Evolutionary conservation across 2,888 invertebrate species (phyloP).

Genomic region (Chrysomela aeneicollis): DNA sequence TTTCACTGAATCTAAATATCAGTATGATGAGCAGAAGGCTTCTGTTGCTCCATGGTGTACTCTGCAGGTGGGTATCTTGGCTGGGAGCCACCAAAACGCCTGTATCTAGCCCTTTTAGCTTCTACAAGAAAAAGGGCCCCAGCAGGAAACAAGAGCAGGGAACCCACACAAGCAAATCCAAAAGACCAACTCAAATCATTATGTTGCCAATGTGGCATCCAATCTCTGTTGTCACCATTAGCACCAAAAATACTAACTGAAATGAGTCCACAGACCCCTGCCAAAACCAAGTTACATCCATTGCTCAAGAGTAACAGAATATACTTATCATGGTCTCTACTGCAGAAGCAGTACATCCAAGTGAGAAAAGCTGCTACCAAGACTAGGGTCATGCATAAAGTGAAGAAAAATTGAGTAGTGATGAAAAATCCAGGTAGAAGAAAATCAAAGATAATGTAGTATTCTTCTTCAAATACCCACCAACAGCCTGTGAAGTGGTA

Average conservation of each 20-base stretch:
- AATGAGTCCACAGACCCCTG: conserved; percentile 82
- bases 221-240: conserved; percentile 88
- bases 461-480: conserved; percentile 98
- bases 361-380: conserved; percentile 79
- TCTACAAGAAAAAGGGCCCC: conserved; percentile 85
- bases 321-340: conserved; percentile 79
- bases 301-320: conserved; percentile 76
- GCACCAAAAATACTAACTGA: conserved; percentile 89
- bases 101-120: conserved; percentile 79
- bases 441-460: conserved; percentile 91
- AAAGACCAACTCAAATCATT: conserved; percentile 96
- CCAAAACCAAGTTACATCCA: conserved; percentile 76
- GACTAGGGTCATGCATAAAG: conserved; percentile 83
- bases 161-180: conserved; percentile 84
- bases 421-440: conserved; percentile 91
- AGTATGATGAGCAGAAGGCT: conserved; percentile 65
- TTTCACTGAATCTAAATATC: conserved; percentile 66
- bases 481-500: conserved; percentile 86
- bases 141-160: conserved; percentile 76
- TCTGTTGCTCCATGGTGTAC: conserved; percentile 68
- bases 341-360: conserved; percentile 75
- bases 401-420: conserved; percentile 93
- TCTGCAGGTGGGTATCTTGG: conserved; percentile 66
- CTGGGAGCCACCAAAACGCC: conserved; percentile 73
- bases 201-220: conserved; percentile 97